Evolutionary conservation across 2,888 invertebrate genomes (phyloP), one percentile per base, ranked within the genome.

Genomic region (Steinernema scapterisci): DNA sequence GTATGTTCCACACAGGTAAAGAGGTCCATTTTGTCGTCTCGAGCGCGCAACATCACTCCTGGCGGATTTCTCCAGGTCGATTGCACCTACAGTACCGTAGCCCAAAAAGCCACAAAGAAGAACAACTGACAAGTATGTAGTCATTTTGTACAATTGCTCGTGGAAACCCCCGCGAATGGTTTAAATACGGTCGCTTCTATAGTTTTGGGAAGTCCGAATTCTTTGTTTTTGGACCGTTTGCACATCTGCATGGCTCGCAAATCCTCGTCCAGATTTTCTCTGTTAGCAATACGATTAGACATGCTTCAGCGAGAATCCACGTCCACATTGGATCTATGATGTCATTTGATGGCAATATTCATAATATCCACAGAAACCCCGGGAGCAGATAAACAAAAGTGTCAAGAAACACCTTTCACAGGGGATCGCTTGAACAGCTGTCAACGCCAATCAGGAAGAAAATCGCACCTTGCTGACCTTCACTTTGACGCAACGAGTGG

Each of bases 1-100:
- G 31, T 76, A 78, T 7, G 73, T 70, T 23, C 85, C 85, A 73
- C 85, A 85, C 21, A 85, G 71, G 48, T 85, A 84, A 16, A 63
- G 1, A 54, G 54, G 21, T 54, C 6, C 54, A 13, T 54, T 54
- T n/a, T 63, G 63, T 25, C 63, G 23, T 31, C 31, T 63, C 6
- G 48, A 3, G 48, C 48, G 48, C 6, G 48, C 13, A 13, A 48
- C 48, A 48, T 38, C 38, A 48, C 19, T 48, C 13, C 48, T 48
- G 48, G 48, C 48, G n/a, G 3, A 3, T 19, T 48, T 16, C 16
- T n/a, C 16, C 3, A 16, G 16, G 13, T 48, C 48, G 13, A n/a
- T n/a, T n/a, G 48, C 31, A 63, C 16, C 63, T 9, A 11, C 63
- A 25, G 11, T 3, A 2, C 7, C 38, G 27, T 13, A 63, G 16